Evolutionary conservation across 2,113 vertebrate genomes (phyloP), one percentile per base, ranked within the genome.

Genomic region (Sarotherodon lohbergeri): DNA sequence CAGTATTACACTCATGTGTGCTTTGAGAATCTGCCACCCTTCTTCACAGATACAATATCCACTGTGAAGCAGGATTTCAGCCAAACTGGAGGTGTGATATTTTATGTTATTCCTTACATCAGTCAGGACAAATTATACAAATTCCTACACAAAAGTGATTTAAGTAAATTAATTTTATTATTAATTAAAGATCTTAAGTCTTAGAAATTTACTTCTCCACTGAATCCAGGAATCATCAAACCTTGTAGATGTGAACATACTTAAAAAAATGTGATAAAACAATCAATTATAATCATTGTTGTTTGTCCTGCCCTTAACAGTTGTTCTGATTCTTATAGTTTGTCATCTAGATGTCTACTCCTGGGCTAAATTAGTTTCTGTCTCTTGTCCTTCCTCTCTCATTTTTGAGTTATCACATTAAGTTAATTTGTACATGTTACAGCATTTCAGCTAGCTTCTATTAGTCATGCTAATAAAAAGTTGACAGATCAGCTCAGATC

Each of bases 11-110:
- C 2, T 46, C 1, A 4, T 13, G 8, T 2, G 12, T 41, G 52
- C 24, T 5, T 4, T 7, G 1, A 0, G 1, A 7, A 2, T 10
- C 7, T 48, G 32, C 82, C 85, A 1, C 5, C 10, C 3, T 4
- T 4, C 3, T 79, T 86, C 27, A 86, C 48, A 24, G 5, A 0
- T 12, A 56, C 1, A 3, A 16, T 92, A 0, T 2, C 1, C 4
- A 24, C 4, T 79, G 19, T 68, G 7, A 93, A 39, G 84, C 17
- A 48, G 5, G 17, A 43, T 3, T 87, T 89, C n/a, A 89, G 82
- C 68, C 85, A 90, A 14, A 78, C 6, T 55, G 9, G 7, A 82
- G 85, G 85, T 87, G 36, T 2, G 54, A 34, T 36, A 63, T 63
- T 63, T 66, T 11, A 34, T 4, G 17, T 66, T 66, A 3, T 63